Conservation (phyloP, 1,140 invertebrate genomes). For the Listronotus bonariensis region DNA sequence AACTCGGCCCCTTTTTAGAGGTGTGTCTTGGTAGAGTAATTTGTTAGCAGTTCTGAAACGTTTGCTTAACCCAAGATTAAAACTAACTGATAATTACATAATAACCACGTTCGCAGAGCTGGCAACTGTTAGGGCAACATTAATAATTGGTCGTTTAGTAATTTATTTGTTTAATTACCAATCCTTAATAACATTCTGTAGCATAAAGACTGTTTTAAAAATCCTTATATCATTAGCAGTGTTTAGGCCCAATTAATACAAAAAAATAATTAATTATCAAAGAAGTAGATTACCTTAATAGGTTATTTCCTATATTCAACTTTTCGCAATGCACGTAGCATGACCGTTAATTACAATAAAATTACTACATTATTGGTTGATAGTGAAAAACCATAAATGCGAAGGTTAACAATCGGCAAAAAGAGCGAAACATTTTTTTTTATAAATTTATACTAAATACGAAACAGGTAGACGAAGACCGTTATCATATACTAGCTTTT, state of each 20-base stretch:
- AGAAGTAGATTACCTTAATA: background rate
- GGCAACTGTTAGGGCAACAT: constrained; percentile 55
- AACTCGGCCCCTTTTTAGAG: constrained; percentile 33
- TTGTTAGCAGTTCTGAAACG: constrained; percentile 54
- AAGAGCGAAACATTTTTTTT: too few species aligned
- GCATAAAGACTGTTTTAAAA: constrained; percentile 18
- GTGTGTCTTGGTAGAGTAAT: constrained; percentile 48
- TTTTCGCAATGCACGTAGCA: too few species aligned
- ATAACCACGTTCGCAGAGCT: constrained; percentile 54
- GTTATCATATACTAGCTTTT: too few species aligned
- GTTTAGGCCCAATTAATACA: too few species aligned
- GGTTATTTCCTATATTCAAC: background rate
- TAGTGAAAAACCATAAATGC: too few species aligned
- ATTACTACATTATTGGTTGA: too few species aligned
- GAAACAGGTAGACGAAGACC: too few species aligned
- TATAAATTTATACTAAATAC: too few species aligned
- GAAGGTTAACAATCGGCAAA: too few species aligned
- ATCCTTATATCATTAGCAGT: constrained; percentile 10
- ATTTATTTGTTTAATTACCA: constrained; percentile 59
- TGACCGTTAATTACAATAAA: too few species aligned
- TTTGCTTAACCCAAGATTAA: constrained; percentile 57
- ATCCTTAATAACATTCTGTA: constrained; percentile 49
- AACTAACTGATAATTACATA: constrained; percentile 59
- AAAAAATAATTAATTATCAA: too few species aligned
- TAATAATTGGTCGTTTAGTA: constrained; percentile 56